A percentile compares a stretch with the other conserved stretches of the same genome.
Conservation (phyloP, 2,888 invertebrate genomes). For the Drosophila mettleri region DNA sequence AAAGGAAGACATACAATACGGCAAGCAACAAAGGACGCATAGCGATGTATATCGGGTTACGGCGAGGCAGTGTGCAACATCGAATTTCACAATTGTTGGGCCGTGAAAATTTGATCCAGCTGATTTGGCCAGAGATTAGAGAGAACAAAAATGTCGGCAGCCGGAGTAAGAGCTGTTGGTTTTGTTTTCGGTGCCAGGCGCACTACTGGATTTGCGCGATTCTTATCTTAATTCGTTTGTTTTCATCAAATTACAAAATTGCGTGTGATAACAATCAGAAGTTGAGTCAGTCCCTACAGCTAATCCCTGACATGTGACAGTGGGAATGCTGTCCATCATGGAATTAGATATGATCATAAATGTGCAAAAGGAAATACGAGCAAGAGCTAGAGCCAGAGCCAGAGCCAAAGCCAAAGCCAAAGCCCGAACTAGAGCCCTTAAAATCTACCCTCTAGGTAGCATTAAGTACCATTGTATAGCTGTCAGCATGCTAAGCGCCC, state of each 20-base stretch:
- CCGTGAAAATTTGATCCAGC: conserved; percentile 42
- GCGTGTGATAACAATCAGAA: conserved; percentile 83
- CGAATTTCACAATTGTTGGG: conserved; percentile 49
- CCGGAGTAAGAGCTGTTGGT: not conserved
- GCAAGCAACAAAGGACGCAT: conserved; percentile 2
- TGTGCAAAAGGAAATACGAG: conserved; percentile 60
- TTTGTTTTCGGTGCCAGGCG: conserved; percentile 29
- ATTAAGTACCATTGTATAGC: conserved; percentile 76
- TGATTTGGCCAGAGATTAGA: conserved; percentile 42
- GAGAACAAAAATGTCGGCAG: conserved; percentile 3
- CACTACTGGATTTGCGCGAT: conserved; percentile 71
- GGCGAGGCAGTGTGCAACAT: conserved; percentile 31
- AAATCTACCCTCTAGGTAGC: conserved; percentile 54
- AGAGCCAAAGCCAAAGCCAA: not conserved
- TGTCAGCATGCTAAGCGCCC: conserved; percentile 73
- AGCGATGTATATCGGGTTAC: conserved; percentile 54
- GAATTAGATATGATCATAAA: conserved; percentile 79
- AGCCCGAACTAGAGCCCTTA: conserved; percentile 26
- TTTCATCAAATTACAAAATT: conserved; percentile 84
- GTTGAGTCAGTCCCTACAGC: conserved; percentile 57
- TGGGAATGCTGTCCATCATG: conserved; percentile 77
- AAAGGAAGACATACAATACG: conserved; percentile 32
- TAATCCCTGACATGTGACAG: conserved; percentile 74
- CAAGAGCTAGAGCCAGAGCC: too few relatives aligned
- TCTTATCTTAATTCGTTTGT: conserved; percentile 82